These are phyloP conservation scores for Notothenia coriiceps DNA, from an alignment of 2,113 vertebrate species.

Conservation along the genomic window DNA sequence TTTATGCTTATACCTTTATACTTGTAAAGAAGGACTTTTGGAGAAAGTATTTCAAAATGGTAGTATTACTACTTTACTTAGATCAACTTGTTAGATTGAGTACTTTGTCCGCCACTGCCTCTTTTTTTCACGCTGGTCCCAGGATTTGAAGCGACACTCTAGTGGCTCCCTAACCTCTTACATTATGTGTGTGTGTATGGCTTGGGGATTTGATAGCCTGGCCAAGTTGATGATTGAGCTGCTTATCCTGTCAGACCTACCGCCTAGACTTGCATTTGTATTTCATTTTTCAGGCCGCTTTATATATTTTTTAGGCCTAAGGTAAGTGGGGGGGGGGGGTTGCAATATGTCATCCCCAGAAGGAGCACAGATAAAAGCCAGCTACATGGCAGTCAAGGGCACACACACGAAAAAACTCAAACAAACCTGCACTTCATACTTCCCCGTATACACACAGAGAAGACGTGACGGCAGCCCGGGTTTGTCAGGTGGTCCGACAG, in stretches of 20 bases:
- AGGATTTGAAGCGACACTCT: constrained; percentile 11
- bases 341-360: constrained; percentile 48
- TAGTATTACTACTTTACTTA: too few relatives aligned
- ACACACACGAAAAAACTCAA: constrained; percentile 56
- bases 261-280: constrained; percentile 55
- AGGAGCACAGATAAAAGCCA: constrained; percentile 53
- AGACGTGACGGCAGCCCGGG: constrained; percentile 65
- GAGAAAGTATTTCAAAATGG: too few relatives aligned
- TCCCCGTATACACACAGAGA: constrained; percentile 30
- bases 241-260: constrained; percentile 68
- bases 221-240: constrained; percentile 69
- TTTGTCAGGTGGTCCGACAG: constrained; percentile 77
- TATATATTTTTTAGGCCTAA: constrained; percentile 38
- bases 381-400: constrained; percentile 58
- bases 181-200: constrained; percentile 27
- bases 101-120: too few relatives aligned
- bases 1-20: too few relatives aligned
- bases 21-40: too few relatives aligned
- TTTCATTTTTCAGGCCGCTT: constrained; percentile 53
- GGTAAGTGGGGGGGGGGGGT: constrained; percentile 9
- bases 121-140: constrained; percentile 15
- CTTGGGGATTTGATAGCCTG: constrained; percentile 61
- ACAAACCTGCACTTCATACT: constrained; percentile 46
- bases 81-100: too few relatives aligned
- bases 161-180: constrained; percentile 34